Evolutionary conservation across 2,888 invertebrate species (phyloP), one percentile per base, ranked within the genome.

Genomic region (Drosophila robusta): DNA sequence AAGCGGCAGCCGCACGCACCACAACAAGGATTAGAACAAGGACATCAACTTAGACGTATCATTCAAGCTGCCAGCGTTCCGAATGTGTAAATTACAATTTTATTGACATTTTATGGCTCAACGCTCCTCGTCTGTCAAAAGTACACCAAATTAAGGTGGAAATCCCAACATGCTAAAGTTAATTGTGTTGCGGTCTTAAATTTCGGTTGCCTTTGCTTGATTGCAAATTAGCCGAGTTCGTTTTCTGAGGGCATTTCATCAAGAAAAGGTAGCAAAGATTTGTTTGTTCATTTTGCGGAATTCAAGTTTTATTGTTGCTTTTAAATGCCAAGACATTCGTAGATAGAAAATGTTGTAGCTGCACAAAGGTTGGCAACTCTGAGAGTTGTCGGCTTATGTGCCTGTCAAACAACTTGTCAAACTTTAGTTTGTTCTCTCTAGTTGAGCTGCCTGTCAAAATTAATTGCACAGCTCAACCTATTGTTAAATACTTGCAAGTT

Each of bases 31-130:
- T 63, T 49, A 55, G 47, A 41, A 45, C 60, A 45, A 79, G 63
- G 55, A 79, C 46, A 54, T 63, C 49, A 70, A 54, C 54, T 63
- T 44, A 32, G 51, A 51, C 11, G 45, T 47, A 32, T 61, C 56
- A 50, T 11, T 57, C 29, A 8, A 56, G 57, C 36, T 58, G 54
- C 22, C 45, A 18, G 8, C 38, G 24, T 51, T 61, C 49, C 52
- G 49, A 46, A 64, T 67, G 66, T 74, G 63, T 65, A 77, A 78
- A 89, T 89, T 71, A 62, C 74, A 63, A 66, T 63, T 73, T 71
- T 65, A 86, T 84, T 76, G 69, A 68, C 79, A 80, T 45, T 70
- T 68, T 51, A 46, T 39, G 50, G 18, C 51, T 29, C 18, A 18
- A 39, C 22, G 14, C 29, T 29, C 34, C 46, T 26, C 39, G 18